A percentile compares a stretch with the other conserved stretches of the same genome.
Conservation (phyloP, 1,140 invertebrate genomes). For the Panagrolaimus sp. region DNA sequence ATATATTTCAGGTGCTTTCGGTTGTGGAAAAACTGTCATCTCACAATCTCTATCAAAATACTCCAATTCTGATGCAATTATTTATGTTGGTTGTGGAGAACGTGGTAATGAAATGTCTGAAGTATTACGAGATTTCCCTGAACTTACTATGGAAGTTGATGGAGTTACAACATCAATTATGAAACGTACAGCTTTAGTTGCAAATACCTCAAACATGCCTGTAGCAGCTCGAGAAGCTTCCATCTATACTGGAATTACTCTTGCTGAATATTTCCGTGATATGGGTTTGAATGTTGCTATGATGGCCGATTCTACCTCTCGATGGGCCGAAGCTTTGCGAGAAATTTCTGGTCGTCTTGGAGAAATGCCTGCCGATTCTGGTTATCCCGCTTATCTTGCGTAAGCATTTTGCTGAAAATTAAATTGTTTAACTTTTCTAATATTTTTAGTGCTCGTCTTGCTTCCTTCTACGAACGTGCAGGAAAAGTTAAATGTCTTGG, state of each 20-base stretch:
- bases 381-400: slow-evolving; percentile 85
- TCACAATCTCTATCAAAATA: slow-evolving; percentile 97
- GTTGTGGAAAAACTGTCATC: slow-evolving; percentile 99
- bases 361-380: slow-evolving; percentile 95
- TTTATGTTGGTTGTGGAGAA: slow-evolving; percentile 95
- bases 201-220: slow-evolving; percentile 99
- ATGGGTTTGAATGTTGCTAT: slow-evolving; percentile 99
- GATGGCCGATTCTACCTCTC: slow-evolving; percentile 99
- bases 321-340: slow-evolving; percentile 98
- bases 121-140: slow-evolving; percentile 92
- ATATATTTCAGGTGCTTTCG: slow-evolving; percentile 79
- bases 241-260: slow-evolving; percentile 81
- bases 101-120: slow-evolving; percentile 86
- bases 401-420: not conserved
- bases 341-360: slow-evolving; percentile 99
- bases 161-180: slow-evolving; percentile 96
- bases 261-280: slow-evolving; percentile 66
- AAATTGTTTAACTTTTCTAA: slow-evolving; percentile 73
- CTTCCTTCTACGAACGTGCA: slow-evolving; percentile 98
- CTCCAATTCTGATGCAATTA: slow-evolving; percentile 97
- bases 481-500: slow-evolving; percentile 92
- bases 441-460: slow-evolving; percentile 73
- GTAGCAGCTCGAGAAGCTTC: slow-evolving; percentile 99
- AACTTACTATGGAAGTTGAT: slow-evolving; percentile 90
- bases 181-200: slow-evolving; percentile 96